phyloP scores from a whole-genome alignment of 2,113 vertebrate species.

The Galeopterus variegatus region DNA sequence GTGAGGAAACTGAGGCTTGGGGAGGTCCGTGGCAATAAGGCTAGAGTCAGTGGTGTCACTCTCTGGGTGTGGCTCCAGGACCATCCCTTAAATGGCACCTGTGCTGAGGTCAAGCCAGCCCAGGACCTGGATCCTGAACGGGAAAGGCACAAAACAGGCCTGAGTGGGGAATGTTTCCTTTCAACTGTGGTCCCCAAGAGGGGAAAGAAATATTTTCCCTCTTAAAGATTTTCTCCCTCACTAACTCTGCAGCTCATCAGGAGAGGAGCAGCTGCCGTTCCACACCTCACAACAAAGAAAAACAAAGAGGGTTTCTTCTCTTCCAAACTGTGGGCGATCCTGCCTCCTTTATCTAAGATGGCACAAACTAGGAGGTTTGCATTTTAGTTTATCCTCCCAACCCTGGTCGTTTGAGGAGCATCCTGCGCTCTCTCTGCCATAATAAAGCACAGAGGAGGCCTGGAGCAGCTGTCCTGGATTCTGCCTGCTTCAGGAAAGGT shows the following conservation, averaged over 20 bases:
- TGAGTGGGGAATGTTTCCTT: background rate
- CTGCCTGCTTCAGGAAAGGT: background rate
- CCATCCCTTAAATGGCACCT: background rate
- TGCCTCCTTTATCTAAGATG: background rate
- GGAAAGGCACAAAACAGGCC: background rate
- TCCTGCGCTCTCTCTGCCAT: background rate
- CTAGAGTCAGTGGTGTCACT: background rate
- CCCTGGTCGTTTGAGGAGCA: background rate
- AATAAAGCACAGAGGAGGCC: background rate
- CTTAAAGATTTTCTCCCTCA: background rate
- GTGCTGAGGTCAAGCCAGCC: background rate
- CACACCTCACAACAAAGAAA: background rate
- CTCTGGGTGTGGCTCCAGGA: background rate
- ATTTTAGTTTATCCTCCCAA: fast-evolving
- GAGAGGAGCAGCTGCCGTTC: no score
- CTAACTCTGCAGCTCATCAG: background rate
- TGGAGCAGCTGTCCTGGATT: background rate
- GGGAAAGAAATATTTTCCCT: background rate
- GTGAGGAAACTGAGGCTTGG: background rate
- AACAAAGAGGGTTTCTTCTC: background rate
- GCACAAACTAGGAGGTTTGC: background rate
- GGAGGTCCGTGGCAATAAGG: background rate
- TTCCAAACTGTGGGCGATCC: no score
- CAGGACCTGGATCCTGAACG: background rate
- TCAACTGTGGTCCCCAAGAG: background rate